These are phyloP conservation scores for Cyrtodaria siliqua DNA, from an alignment of 2,888 invertebrate species.

Conservation along the genomic window DNA sequence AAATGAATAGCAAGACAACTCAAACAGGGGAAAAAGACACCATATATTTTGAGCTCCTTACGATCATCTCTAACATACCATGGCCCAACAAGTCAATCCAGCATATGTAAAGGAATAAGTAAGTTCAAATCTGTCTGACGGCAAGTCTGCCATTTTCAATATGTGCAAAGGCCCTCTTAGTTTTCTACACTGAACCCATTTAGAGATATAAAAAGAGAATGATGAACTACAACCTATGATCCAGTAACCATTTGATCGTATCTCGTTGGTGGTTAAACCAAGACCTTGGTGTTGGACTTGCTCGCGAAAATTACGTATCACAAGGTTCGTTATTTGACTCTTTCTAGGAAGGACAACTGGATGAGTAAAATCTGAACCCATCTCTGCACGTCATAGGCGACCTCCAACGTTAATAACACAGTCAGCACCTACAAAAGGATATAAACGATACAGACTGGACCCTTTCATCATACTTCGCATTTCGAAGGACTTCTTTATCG, in stretches of 20 bases:
- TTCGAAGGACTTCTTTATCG: slow-evolving; percentile 15
- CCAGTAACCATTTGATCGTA: slow-evolving; percentile 76
- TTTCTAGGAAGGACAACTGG: slow-evolving; percentile 56
- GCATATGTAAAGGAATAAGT: slow-evolving; percentile 73
- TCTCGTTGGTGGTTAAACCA: slow-evolving; percentile 57
- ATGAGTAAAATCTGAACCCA: slow-evolving; percentile 16
- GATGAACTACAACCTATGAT: slow-evolving; percentile 70
- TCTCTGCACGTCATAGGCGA: slow-evolving; percentile 22
- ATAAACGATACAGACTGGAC: no score
- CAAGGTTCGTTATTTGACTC: slow-evolving; percentile 42
- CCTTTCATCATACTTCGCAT: no score
- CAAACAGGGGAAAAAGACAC: slow-evolving; percentile 80
- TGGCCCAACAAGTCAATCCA: slow-evolving; percentile 82
- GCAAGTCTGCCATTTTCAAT: slow-evolving; percentile 81
- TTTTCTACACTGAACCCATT: slow-evolving; percentile 78
- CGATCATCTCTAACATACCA: slow-evolving; percentile 70
- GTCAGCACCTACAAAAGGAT: slow-evolving; percentile 55
- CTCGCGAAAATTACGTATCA: slow-evolving; percentile 61
- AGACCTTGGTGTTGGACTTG: slow-evolving; percentile 43
- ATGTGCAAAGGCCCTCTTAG: slow-evolving; percentile 56
- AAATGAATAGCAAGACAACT: slow-evolving; percentile 77
- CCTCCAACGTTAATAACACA: slow-evolving; percentile 65
- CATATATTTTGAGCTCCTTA: slow-evolving; percentile 75
- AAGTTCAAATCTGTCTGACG: slow-evolving; percentile 72
- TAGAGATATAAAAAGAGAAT: slow-evolving; percentile 61